Evolutionary conservation across 2,888 invertebrate genomes (phyloP).

Genomic region (Ophion obscuratus): DNA sequence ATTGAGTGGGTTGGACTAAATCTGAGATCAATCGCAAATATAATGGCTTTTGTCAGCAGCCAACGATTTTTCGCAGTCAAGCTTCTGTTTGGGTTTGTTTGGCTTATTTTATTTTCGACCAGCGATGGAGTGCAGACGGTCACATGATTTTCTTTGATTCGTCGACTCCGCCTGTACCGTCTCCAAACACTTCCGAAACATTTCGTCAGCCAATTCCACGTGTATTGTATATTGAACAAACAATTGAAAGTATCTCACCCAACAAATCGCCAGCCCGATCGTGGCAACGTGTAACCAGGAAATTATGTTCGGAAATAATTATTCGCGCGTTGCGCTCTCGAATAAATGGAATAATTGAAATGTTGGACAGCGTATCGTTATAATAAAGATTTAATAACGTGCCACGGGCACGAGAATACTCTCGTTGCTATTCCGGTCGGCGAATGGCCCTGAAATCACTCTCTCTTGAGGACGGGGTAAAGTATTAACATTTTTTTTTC

Average conservation of each 20-base stretch:
- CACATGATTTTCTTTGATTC: slow-evolving; percentile 9
- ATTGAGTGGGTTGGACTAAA: too few species aligned
- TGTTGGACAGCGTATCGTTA: slow-evolving; percentile 38
- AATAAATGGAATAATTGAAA: background rate
- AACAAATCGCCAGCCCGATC: slow-evolving; percentile 32
- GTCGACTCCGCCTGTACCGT: background rate
- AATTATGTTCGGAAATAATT: background rate
- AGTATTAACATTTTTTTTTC: too few species aligned
- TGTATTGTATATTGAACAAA: slow-evolving; percentile 6
- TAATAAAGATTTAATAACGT: slow-evolving; percentile 35
- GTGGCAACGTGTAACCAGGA: background rate
- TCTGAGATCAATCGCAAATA: too few species aligned
- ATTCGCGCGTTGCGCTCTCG: slow-evolving; percentile 2
- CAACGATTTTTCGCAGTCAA: too few species aligned
- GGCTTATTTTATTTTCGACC: too few species aligned
- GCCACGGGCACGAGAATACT: slow-evolving; percentile 26
- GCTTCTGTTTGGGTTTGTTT: too few species aligned
- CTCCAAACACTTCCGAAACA: slow-evolving; percentile 17
- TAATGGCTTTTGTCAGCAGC: too few species aligned
- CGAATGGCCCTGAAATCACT: slow-evolving; percentile 72
- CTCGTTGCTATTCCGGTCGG: slow-evolving; percentile 72
- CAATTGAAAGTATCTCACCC: slow-evolving; percentile 32
- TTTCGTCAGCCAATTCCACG: slow-evolving; percentile 38
- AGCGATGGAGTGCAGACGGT: background rate
- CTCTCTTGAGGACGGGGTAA: too few species aligned